These are phyloP conservation scores for Drosophila helvetica DNA, from an alignment of 2,888 invertebrate species.

Conservation along the genomic window DNA sequence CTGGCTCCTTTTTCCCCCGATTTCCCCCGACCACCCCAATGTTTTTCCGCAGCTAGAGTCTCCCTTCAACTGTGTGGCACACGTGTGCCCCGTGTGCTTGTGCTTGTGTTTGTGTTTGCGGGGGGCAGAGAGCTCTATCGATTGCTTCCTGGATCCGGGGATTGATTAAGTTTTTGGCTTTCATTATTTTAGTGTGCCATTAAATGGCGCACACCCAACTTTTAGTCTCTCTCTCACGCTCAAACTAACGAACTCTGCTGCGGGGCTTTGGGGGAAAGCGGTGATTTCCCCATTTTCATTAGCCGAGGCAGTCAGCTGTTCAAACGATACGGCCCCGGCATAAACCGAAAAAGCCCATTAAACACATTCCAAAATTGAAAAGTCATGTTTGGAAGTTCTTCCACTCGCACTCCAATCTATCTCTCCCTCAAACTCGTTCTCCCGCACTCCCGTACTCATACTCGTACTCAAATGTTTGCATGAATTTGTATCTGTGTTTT, in stretches of 20 bases:
- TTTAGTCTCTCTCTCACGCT: constrained; percentile 12
- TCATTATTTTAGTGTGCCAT: constrained; percentile 66
- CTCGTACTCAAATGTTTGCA: constrained; percentile 63
- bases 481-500: constrained; percentile 74
- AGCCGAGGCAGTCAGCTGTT: constrained; percentile 20
- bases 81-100: too few relatives aligned
- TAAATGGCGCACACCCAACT: constrained; percentile 54
- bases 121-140: constrained; percentile 37
- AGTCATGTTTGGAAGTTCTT: constrained; percentile 58
- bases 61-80: constrained; percentile 24
- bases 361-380: constrained; percentile 70
- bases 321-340: constrained; percentile 5
- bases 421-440: not conserved
- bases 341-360: constrained; percentile 53
- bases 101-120: not conserved
- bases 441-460: too few relatives aligned
- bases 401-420: not conserved
- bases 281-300: constrained; percentile 28
- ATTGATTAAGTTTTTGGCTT: constrained; percentile 52
- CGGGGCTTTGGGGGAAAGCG: not conserved
- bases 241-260: constrained; percentile 8
- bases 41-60: constrained; percentile 14
- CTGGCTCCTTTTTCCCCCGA: constrained; percentile 6
- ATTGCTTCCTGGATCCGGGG: constrained; percentile 36
- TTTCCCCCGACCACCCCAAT: not conserved